Evolutionary conservation across 1,140 invertebrate genomes (phyloP).

Genomic region (Oscheius sp.): DNA sequence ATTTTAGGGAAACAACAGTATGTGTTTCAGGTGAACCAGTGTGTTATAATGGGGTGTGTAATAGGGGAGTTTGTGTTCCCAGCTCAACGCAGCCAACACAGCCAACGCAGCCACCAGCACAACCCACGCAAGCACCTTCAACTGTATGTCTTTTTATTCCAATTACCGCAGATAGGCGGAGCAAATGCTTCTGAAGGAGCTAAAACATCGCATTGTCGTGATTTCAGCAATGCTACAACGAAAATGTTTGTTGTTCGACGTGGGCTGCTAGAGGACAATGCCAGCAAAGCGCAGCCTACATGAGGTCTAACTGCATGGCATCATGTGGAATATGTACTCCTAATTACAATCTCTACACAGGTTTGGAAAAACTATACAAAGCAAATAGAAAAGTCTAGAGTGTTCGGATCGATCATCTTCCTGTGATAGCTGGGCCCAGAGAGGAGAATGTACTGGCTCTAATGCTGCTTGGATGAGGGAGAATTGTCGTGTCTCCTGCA

Average conservation of each 20-base stretch:
- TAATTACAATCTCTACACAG: background rate
- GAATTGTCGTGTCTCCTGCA: background rate
- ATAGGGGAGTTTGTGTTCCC: background rate
- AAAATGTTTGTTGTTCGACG: background rate
- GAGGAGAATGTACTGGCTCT: background rate
- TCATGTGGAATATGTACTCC: background rate
- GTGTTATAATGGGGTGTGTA: background rate
- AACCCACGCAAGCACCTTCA: too few species aligned
- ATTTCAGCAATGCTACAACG: background rate
- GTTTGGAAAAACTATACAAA: background rate
- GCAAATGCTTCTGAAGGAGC: too few species aligned
- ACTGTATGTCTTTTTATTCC: too few species aligned
- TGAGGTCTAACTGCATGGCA: background rate
- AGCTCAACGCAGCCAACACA: background rate
- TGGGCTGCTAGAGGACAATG: background rate
- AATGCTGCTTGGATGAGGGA: background rate
- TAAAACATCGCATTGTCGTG: background rate
- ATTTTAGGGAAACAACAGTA: background rate
- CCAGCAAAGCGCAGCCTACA: background rate
- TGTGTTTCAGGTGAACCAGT: background rate
- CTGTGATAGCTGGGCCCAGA: background rate
- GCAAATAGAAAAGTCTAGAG: background rate
- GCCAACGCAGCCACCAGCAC: background rate
- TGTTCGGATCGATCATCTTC: background rate
- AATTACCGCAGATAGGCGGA: too few species aligned